phyloP scores from a whole-genome alignment of 1,140 invertebrate genomes.

The Zaprionus kolodkinae region DNA sequence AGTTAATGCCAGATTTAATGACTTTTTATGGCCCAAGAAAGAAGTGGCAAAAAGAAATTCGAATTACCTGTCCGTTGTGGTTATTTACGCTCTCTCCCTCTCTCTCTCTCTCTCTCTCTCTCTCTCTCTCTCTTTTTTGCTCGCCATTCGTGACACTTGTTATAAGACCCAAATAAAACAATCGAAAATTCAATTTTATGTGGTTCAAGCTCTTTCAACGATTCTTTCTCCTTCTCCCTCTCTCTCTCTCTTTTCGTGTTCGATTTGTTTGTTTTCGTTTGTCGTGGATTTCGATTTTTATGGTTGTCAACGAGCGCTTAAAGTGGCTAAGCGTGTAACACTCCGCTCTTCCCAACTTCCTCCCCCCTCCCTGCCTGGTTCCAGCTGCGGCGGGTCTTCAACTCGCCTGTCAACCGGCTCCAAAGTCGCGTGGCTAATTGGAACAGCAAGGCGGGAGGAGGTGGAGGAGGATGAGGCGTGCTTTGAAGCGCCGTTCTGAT shows the following conservation, averaged over 20 bases:
- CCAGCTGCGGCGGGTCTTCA: constrained; percentile 7
- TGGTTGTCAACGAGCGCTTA: constrained; percentile 51
- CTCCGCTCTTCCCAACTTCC: background rate
- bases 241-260: constrained; percentile 15
- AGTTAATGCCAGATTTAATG: constrained; percentile 29
- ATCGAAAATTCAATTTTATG: constrained; percentile 38
- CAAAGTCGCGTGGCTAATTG: constrained; percentile 50
- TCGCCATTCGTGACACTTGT: constrained; percentile 32
- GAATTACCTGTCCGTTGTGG: constrained; percentile 35
- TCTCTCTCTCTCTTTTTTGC: no score
- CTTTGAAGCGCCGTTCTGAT: constrained; percentile 19
- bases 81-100: constrained; percentile 28
- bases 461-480: background rate
- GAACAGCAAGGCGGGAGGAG: constrained; percentile 13
- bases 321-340: constrained; percentile 51
- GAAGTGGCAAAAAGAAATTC: constrained; percentile 32
- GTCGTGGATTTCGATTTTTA: constrained; percentile 47
- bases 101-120: no score
- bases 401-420: constrained; percentile 39
- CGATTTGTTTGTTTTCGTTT: constrained; percentile 27
- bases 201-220: constrained; percentile 12
- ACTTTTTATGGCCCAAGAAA: constrained; percentile 37
- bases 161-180: constrained; percentile 9
- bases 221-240: constrained; percentile 8
- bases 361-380: background rate